A percentile compares a stretch with the other conserved stretches of the same genome.
These are phyloP conservation scores for Magallana ariakensis DNA, from an alignment of 1,140 invertebrate species.

Conservation along the genomic window DNA sequence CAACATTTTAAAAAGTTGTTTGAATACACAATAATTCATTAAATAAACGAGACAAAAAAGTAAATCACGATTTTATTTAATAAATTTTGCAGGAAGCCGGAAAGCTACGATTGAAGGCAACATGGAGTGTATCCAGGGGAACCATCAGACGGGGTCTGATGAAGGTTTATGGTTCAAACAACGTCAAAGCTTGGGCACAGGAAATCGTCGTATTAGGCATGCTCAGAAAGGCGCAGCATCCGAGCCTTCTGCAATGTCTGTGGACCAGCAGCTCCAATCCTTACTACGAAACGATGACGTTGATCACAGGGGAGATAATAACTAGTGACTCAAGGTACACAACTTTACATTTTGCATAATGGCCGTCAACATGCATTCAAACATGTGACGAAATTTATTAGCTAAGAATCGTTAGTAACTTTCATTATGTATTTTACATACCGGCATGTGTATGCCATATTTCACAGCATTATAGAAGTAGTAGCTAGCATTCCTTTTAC, in stretches of 20 bases:
- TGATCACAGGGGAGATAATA: constrained; percentile 74
- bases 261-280: constrained; percentile 76
- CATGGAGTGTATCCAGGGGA: constrained; percentile 70
- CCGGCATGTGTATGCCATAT: too few relatives aligned
- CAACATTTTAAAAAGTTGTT: too few relatives aligned
- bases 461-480: too few relatives aligned
- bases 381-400: too few relatives aligned
- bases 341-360: not conserved
- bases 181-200: constrained; percentile 74
- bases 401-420: too few relatives aligned
- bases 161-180: constrained; percentile 71
- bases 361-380: too few relatives aligned
- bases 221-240: constrained; percentile 70
- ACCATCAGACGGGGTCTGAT: constrained; percentile 67
- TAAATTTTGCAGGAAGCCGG: constrained; percentile 65
- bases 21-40: too few relatives aligned
- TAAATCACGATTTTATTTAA: too few relatives aligned
- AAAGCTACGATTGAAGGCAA: constrained; percentile 70
- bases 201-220: constrained; percentile 76
- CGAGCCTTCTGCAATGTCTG: constrained; percentile 75
- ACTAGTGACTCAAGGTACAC: constrained; percentile 73
- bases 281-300: constrained; percentile 76
- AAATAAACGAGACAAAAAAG: too few relatives aligned
- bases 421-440: too few relatives aligned
- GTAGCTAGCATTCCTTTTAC: too few relatives aligned